phyloP scores from a whole-genome alignment of 2,797 vertebrate species.

The Podargus strigoides region DNA sequence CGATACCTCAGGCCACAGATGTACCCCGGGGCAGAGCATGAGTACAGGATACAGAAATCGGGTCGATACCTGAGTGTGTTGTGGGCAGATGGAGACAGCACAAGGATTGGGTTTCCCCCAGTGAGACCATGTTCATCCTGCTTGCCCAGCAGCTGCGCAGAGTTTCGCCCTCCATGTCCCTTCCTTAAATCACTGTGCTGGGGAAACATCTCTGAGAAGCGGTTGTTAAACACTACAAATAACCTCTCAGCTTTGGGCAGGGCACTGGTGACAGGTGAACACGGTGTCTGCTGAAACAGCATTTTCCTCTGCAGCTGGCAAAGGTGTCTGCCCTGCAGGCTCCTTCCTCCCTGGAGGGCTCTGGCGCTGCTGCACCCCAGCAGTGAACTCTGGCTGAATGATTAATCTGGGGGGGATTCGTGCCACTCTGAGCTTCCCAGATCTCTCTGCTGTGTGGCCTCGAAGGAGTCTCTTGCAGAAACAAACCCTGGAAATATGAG shows the following conservation, averaged over 20 bases:
- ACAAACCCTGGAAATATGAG: not conserved
- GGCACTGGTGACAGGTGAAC: no score
- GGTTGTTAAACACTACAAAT: not conserved
- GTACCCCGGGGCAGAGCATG: not conserved
- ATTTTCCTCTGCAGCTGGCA: not conserved
- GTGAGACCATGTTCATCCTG: rapidly evolving
- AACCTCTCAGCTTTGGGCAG: rapidly evolving
- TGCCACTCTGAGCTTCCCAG: not conserved
- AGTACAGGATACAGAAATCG: not conserved
- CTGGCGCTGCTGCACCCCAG: not conserved
- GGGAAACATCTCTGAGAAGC: not conserved
- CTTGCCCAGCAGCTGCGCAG: not conserved
- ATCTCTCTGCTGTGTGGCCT: not conserved
- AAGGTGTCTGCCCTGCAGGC: not conserved
- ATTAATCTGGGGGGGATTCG: rapidly evolving
- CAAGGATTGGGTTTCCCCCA: rapidly evolving
- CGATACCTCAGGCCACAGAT: rapidly evolving
- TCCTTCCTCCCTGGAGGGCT: rapidly evolving
- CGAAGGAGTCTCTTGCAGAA: not conserved
- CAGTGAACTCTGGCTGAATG: not conserved
- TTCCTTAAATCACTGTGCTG: not conserved
- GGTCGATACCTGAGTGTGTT: not conserved
- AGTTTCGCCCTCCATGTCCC: not conserved
- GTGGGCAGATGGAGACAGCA: not conserved
- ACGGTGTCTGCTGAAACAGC: no score